Conservation (phyloP, 2,797 vertebrate genomes). For the Eulemur mongoz region DNA sequence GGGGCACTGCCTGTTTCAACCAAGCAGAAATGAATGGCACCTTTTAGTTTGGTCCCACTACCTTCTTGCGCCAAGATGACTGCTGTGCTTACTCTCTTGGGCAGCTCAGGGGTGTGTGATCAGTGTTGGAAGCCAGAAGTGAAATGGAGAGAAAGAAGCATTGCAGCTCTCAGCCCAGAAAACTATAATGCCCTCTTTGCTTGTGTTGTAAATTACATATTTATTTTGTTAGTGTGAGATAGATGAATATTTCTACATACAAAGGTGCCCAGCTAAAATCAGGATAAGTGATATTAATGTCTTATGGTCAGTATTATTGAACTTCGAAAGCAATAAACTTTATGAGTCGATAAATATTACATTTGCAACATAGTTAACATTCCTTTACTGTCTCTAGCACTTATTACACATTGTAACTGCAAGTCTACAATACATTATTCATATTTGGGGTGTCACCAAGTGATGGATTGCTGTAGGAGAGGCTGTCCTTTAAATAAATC, state of each 20-base stretch:
- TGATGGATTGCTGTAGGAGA: constrained; percentile 99
- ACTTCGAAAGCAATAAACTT: constrained; percentile 91
- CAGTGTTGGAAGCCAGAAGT: constrained; percentile 48
- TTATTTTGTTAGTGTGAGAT: constrained; percentile 85
- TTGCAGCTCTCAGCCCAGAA: constrained; percentile 53
- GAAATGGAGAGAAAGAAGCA: constrained; percentile 65
- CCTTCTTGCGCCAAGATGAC: constrained; percentile 15
- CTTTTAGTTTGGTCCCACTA: background rate
- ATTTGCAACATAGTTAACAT: constrained; percentile 91
- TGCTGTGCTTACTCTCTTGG: constrained; percentile 28
- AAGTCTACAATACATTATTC: constrained; percentile 99
- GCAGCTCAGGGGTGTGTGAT: constrained; percentile 34
- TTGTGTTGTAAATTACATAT: constrained; percentile 83
- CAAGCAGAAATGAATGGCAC: background rate
- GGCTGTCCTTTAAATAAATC: constrained; percentile 99
- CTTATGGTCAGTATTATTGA: constrained; percentile 91
- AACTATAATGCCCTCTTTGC: constrained; percentile 73
- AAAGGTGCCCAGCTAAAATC: constrained; percentile 86
- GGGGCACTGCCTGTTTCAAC: background rate
- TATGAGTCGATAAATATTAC: constrained; percentile 91
- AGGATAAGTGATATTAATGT: constrained; percentile 92
- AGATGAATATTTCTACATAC: constrained; percentile 86
- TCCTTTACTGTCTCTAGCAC: constrained; percentile 89
- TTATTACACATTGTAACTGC: constrained; percentile 98
- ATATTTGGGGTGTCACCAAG: constrained; percentile 96